Base-by-base conservation (phyloP, 2,888 invertebrate genomes). In the Orthosia incerta region DNA sequence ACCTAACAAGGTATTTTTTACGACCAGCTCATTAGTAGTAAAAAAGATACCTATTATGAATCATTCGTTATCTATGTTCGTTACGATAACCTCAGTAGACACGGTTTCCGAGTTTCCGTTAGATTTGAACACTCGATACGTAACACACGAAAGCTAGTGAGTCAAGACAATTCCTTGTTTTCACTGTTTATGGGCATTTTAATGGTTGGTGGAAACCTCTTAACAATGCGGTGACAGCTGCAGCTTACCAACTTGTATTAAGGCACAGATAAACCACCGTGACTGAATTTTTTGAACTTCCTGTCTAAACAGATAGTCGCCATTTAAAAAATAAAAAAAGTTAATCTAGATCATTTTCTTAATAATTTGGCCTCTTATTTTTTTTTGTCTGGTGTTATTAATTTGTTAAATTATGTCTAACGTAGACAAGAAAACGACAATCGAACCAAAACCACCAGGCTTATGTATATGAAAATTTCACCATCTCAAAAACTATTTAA, bases 141-240 rank as follows among this genome's bases (percentile, higher is more conserved):
- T 77, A 70, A 83, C 46, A 64, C 63, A 82, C 69, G 79, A 81
- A 79, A 84, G 80, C 71, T 81, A 74, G 66, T 67, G 56, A 77
- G 50, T 56, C 68, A 79, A 71, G 84, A 84, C 82, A 67, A 82
- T 84, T 82, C 76, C 80, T 80, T 74, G 80, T 83, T 86, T 86
- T 85, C 82, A 74, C 85, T 82, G 68, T 76, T 79, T 82, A 82
- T 70, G 65, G 62, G 64, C 57, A 39, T n/a, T 72, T 66, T 59
- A 77, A 73, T 68, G 48, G 59, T 57, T 57, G n/a, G 31, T 48
- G 39, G 62, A 68, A 69, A 77, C 23, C 46, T 53, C 50, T 74
- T 73, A 64, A 80, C 46, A 70, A 76, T 82, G 72, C 60, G 72
- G 79, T 71, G 62, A 46, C 64, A 67, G 26, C 26, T 26, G 26